A percentile compares a stretch with the other conserved stretches of the same genome.
These are phyloP conservation scores for Atethmia centrago DNA, from an alignment of 2,888 invertebrate genomes.

Conservation along the genomic window DNA sequence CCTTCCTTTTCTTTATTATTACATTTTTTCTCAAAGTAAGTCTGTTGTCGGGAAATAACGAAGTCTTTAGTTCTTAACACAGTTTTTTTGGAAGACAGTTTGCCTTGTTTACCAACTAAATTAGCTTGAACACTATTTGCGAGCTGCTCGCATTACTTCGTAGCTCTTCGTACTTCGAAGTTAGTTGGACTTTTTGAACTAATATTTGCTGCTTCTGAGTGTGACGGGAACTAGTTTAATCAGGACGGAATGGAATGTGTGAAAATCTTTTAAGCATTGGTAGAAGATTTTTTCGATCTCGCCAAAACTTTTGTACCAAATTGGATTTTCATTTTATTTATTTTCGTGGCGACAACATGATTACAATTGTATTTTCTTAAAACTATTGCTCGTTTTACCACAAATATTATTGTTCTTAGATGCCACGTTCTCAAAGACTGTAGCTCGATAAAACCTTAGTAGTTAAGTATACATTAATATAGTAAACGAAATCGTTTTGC, in stretches of 20 bases:
- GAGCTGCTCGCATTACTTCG: constrained; percentile 42
- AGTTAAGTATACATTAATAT: too few relatives aligned
- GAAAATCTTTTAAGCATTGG: neutral
- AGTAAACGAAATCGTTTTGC: neutral
- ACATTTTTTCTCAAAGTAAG: constrained; percentile 60
- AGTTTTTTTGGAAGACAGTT: constrained; percentile 51
- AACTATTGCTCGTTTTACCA: too few relatives aligned
- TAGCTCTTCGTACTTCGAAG: constrained; percentile 27
- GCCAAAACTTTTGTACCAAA: neutral
- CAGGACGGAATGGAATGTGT: neutral
- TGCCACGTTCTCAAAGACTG: neutral
- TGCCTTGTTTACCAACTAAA: constrained; percentile 54
- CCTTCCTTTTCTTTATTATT: constrained; percentile 47
- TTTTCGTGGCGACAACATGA: neutral
- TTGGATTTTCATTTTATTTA: neutral
- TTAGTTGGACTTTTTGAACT: constrained; percentile 41
- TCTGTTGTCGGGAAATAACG: constrained; percentile 51
- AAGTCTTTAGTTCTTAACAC: constrained; percentile 53
- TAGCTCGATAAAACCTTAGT: neutral
- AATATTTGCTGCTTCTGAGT: constrained; percentile 50
- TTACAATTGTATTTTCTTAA: too few relatives aligned
- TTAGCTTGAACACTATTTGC: constrained; percentile 55
- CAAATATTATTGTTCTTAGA: neutral
- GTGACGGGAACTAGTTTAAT: constrained; percentile 33
- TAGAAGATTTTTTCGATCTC: neutral